Evolutionary conservation across 2,113 vertebrate genomes (phyloP).

Genomic region (Corapipo altera): DNA sequence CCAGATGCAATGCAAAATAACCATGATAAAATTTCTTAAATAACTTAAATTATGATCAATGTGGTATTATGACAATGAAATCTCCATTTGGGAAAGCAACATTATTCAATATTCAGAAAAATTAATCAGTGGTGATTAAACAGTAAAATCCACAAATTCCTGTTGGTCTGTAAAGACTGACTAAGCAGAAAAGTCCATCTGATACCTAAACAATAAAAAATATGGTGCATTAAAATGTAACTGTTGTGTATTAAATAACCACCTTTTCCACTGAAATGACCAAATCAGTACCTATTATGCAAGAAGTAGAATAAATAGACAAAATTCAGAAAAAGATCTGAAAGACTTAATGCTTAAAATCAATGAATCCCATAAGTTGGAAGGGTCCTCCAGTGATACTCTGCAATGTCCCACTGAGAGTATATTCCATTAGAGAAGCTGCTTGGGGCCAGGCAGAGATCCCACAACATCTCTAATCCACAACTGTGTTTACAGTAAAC

Average conservation of each 20-base stretch:
- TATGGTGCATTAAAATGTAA: not conserved
- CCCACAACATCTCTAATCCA: not conserved
- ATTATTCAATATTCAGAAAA: not conserved
- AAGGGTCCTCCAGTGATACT: not conserved
- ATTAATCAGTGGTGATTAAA: not conserved
- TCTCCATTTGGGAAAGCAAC: not conserved
- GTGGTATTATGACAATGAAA: not conserved
- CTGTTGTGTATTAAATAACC: not conserved
- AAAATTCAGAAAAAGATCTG: not conserved
- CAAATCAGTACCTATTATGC: not conserved
- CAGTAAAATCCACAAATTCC: not conserved
- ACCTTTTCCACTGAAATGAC: not conserved
- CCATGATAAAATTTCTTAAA: not conserved
- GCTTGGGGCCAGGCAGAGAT: not conserved
- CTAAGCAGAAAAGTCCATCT: not conserved
- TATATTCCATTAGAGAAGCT: not conserved
- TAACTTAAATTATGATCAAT: not conserved
- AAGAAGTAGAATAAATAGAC: not conserved
- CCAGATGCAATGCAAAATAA: not conserved
- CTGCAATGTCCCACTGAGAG: not conserved
- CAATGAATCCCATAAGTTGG: rapidly evolving
- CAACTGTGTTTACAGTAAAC: rapidly evolving
- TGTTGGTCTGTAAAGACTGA: not conserved
- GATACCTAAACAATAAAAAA: not conserved
- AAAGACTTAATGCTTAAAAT: not conserved